These are phyloP conservation scores for Magallana gigas DNA, from an alignment of 1,140 invertebrate genomes.

Conservation along the genomic window DNA sequence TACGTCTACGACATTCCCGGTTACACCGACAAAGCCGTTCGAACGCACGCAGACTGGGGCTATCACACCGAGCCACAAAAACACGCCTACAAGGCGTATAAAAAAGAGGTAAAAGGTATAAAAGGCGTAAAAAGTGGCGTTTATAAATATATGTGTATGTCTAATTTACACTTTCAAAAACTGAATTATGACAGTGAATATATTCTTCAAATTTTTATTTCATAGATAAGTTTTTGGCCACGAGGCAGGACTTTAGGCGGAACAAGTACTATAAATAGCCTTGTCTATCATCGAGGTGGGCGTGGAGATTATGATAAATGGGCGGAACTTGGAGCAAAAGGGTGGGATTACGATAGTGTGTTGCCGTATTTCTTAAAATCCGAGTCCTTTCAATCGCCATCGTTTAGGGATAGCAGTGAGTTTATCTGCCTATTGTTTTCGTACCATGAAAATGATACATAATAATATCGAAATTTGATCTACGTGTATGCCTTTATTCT, in stretches of 20 bases:
- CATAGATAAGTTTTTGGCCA: constrained; percentile 73
- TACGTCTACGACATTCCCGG: constrained; percentile 17
- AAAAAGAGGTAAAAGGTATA: constrained; percentile 27
- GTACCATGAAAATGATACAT: neutral
- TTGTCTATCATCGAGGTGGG: constrained; percentile 96
- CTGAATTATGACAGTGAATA: too few relatives aligned
- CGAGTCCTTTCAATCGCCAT: constrained; percentile 24
- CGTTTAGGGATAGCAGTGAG: constrained; percentile 3
- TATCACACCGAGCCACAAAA: constrained; percentile 46
- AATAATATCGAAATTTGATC: too few relatives aligned
- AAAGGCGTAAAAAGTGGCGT: neutral
- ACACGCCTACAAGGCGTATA: constrained; percentile 23
- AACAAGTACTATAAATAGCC: constrained; percentile 94
- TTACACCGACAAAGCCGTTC: constrained; percentile 31
- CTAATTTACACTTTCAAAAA: too few relatives aligned
- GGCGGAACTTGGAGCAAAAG: constrained; percentile 91
- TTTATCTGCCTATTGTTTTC: neutral
- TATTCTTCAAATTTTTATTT: neutral
- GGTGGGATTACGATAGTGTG: constrained; percentile 89
- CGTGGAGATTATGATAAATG: constrained; percentile 94
- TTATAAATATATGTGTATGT: too few relatives aligned
- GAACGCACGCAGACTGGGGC: constrained; percentile 36
- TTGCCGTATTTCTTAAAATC: constrained; percentile 87
- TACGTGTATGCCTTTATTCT: too few relatives aligned
- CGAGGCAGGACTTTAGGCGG: constrained; percentile 83